Evolutionary conservation across 2,888 invertebrate genomes (phyloP).

Genomic region (Lacanobia oleracea): DNA sequence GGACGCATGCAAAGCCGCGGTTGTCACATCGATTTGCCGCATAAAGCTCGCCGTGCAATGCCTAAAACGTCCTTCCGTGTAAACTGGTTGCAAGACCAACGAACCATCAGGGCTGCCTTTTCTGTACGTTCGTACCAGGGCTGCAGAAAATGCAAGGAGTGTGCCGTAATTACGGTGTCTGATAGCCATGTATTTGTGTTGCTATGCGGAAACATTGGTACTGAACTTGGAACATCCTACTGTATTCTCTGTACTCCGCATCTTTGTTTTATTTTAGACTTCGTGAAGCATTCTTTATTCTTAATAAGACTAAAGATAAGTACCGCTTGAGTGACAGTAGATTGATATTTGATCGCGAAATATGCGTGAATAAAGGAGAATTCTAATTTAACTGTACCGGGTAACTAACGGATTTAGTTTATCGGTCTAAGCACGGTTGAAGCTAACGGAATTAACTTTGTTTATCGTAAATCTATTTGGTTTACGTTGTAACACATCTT

Average conservation of each 20-base stretch:
- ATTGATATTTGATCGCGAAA: slow-evolving; percentile 50
- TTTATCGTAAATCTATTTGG: slow-evolving; percentile 52
- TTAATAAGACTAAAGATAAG: slow-evolving; percentile 38
- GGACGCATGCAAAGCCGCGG: slow-evolving; percentile 78
- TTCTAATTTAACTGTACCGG: slow-evolving; percentile 37
- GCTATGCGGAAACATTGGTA: slow-evolving; percentile 37
- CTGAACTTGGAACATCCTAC: slow-evolving; percentile 15
- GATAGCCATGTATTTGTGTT: slow-evolving; percentile 54
- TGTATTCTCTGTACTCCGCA: neutral
- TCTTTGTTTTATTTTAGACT: slow-evolving; percentile 17
- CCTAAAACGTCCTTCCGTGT: slow-evolving; percentile 87
- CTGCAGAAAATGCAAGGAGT: slow-evolving; percentile 47
- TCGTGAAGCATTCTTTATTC: neutral
- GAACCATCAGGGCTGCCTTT: slow-evolving; percentile 71
- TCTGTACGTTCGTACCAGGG: slow-evolving; percentile 57
- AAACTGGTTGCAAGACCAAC: slow-evolving; percentile 79
- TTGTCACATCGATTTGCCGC: slow-evolving; percentile 82
- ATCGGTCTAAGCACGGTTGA: slow-evolving; percentile 48
- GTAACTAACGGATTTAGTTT: slow-evolving; percentile 49
- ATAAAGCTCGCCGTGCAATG: slow-evolving; percentile 76
- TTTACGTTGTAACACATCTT: slow-evolving; percentile 42
- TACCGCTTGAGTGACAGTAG: slow-evolving; percentile 45
- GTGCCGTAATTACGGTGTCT: slow-evolving; percentile 49
- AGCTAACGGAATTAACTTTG: slow-evolving; percentile 45
- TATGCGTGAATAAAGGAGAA: slow-evolving; percentile 50